Percentiles rank a stretch among this genome's conserved stretches.
These are phyloP conservation scores for Agapornis roseicollis DNA, from an alignment of 2,113 vertebrate genomes.

Conservation along the genomic window DNA sequence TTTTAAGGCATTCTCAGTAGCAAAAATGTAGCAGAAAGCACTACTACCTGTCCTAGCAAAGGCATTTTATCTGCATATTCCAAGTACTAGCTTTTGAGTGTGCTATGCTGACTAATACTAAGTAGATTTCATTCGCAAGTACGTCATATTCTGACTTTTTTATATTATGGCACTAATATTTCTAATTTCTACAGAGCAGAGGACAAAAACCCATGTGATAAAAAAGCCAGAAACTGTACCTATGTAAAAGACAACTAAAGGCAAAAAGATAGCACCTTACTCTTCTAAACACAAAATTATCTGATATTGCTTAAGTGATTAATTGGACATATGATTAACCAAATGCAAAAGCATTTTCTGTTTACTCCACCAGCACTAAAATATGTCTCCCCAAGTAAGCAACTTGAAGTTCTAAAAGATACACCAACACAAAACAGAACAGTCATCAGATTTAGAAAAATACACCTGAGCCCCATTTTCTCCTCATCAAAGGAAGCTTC, in stretches of 20 bases:
- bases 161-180: not conserved
- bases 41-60: not conserved
- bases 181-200: not conserved
- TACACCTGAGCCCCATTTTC: not conserved
- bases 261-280: not conserved
- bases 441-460: not conserved
- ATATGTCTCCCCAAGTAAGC: not conserved
- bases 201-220: not conserved
- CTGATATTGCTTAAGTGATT: not conserved
- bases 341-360: not conserved
- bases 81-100: not conserved
- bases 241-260: not conserved
- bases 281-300: not conserved
- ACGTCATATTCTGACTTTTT: not conserved
- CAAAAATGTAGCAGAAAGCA: not conserved
- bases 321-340: not conserved
- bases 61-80: not conserved
- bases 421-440: not conserved
- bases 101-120: not conserved
- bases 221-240: not conserved
- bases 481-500: not conserved
- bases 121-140: conserved; percentile 10
- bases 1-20: not conserved
- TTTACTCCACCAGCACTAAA: not conserved
- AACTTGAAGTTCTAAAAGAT: not conserved